These are phyloP conservation scores for Poecile atricapillus DNA, from an alignment of 2,113 vertebrate species.

Conservation along the genomic window DNA sequence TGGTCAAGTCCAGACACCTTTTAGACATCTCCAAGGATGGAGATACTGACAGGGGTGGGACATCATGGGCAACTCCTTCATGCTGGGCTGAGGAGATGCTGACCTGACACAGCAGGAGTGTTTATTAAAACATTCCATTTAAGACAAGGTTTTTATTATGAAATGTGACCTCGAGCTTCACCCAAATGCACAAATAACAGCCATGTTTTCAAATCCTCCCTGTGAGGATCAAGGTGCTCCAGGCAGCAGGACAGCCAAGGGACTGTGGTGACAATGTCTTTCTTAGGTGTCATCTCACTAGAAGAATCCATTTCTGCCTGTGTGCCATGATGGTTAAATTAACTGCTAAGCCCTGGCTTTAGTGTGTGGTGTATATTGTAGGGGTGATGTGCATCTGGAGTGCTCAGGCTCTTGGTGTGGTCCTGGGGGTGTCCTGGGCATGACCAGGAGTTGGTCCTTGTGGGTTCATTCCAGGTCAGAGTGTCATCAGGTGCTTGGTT, in stretches of 20 bases:
- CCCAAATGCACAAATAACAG: background rate
- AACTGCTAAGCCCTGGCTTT: background rate
- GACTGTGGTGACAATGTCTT: background rate
- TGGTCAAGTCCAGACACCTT: background rate
- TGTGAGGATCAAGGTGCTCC: background rate
- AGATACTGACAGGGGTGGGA: background rate
- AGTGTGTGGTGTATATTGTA: background rate
- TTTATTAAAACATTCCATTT: background rate
- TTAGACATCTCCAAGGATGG: background rate
- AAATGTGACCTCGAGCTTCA: background rate
- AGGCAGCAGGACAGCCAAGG: background rate
- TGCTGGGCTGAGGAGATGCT: background rate
- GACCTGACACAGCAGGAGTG: background rate
- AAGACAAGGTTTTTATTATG: background rate
- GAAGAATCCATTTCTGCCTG: background rate
- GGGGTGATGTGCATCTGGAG: background rate
- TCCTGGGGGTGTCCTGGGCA: background rate
- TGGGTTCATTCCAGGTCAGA: no score
- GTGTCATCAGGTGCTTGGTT: background rate
- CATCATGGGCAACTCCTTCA: background rate
- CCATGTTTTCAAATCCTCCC: background rate
- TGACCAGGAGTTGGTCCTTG: background rate
- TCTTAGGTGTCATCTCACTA: background rate
- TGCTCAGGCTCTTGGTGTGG: fast-evolving
- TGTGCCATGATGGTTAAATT: background rate